phyloP scores from a whole-genome alignment of 1,140 invertebrate genomes.

The Paraescarpia echinospica region DNA sequence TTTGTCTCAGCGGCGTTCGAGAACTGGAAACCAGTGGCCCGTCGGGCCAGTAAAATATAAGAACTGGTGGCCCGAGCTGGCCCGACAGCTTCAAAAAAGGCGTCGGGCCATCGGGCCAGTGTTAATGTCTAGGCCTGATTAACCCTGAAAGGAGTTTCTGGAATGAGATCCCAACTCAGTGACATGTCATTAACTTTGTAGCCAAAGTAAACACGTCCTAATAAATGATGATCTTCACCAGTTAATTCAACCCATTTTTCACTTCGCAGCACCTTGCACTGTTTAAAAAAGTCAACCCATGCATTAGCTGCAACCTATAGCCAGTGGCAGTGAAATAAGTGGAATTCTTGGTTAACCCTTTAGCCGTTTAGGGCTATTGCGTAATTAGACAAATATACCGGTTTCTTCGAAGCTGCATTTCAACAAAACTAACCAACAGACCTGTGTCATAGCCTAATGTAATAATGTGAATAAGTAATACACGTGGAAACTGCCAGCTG shows the following conservation, averaged over 20 bases:
- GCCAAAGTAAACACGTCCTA: too few species aligned
- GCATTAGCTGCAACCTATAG: background rate
- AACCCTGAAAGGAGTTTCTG: too few species aligned
- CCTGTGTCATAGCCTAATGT: background rate
- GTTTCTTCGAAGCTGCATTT: background rate
- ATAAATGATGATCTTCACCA: too few species aligned
- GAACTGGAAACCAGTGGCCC: too few species aligned
- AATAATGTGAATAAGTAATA: background rate
- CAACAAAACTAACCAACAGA: background rate
- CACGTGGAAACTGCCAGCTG: background rate
- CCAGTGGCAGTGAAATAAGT: background rate
- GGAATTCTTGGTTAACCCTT: constrained; percentile 5
- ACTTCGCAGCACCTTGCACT: background rate
- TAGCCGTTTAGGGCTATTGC: background rate
- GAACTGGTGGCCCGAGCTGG: too few species aligned
- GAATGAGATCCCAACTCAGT: too few species aligned
- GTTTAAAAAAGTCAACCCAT: background rate
- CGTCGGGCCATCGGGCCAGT: too few species aligned
- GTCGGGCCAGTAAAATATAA: too few species aligned
- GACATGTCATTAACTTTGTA: too few species aligned
- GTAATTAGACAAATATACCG: background rate
- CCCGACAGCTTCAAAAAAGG: too few species aligned
- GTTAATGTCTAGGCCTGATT: too few species aligned
- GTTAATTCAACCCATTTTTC: background rate
- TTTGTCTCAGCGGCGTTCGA: too few species aligned